phyloP scores from a whole-genome alignment of 2,113 vertebrate genomes.

The Lanius ludovicianus region DNA sequence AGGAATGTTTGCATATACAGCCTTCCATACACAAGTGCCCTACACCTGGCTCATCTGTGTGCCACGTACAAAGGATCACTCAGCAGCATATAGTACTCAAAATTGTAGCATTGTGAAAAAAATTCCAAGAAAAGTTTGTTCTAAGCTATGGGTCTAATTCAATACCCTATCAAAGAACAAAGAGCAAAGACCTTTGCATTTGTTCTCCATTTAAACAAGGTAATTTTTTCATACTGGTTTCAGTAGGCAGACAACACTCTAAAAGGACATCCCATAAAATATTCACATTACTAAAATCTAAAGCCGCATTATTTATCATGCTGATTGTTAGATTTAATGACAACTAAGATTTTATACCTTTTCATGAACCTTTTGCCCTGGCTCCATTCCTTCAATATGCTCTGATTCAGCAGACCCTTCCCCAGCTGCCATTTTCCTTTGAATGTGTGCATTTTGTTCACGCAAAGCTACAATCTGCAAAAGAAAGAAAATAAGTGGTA shows the following conservation, averaged over 20 bases:
- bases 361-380: slow-evolving; percentile 90
- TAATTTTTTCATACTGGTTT: neutral
- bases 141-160: neutral
- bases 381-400: slow-evolving; percentile 86
- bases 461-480: slow-evolving; percentile 93
- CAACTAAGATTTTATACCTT: slow-evolving; percentile 79
- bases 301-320: neutral
- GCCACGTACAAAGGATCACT: accelerated
- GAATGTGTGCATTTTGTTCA: slow-evolving; percentile 97
- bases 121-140: neutral
- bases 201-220: neutral
- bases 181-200: neutral
- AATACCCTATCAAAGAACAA: neutral
- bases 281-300: neutral
- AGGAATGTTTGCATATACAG: neutral
- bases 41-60: neutral
- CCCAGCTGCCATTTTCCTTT: slow-evolving; percentile 93
- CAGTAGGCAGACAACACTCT: neutral
- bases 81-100: neutral
- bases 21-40: neutral
- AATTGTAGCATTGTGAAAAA: neutral
- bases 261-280: neutral
- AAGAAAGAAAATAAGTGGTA: slow-evolving; percentile 12
- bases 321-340: neutral
- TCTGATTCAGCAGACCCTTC: slow-evolving; percentile 86